Evolutionary conservation across 2,888 invertebrate species (phyloP).

Genomic region (Apodemia mormo): DNA sequence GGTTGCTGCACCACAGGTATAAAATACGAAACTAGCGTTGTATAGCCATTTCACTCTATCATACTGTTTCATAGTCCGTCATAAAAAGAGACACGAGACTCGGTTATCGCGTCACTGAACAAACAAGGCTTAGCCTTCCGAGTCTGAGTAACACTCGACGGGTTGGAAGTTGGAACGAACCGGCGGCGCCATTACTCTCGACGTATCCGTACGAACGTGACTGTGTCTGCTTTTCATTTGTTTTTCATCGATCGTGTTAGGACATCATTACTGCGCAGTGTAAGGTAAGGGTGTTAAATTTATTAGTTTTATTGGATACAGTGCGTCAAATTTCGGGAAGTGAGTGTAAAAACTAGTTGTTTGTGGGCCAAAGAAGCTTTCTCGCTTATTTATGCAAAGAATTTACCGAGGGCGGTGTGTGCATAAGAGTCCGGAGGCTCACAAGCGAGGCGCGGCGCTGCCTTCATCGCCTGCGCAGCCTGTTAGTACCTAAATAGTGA

Average conservation of each 20-base stretch:
- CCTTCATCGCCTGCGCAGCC: constrained; percentile 74
- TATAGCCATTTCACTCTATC: constrained; percentile 51
- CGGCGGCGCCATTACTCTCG: constrained; percentile 76
- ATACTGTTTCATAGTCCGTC: constrained; percentile 19
- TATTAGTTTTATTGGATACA: constrained; percentile 65
- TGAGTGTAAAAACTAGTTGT: constrained; percentile 53
- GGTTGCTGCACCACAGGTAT: constrained; percentile 76
- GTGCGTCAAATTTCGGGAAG: constrained; percentile 60
- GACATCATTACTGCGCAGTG: constrained; percentile 78
- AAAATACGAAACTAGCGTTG: constrained; percentile 40
- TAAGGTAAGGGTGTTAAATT: constrained; percentile 73
- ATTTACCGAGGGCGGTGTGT: constrained; percentile 76
- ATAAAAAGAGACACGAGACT: constrained; percentile 50
- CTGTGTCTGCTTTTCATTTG: constrained; percentile 72
- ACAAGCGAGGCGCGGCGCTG: constrained; percentile 62
- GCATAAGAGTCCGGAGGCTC: constrained; percentile 69
- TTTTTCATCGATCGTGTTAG: constrained; percentile 75
- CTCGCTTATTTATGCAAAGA: constrained; percentile 79
- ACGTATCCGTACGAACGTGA: constrained; percentile 76
- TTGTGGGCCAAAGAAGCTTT: constrained; percentile 63
- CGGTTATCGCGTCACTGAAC: constrained; percentile 66
- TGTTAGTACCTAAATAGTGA: constrained; percentile 52
- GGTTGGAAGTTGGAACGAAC: constrained; percentile 57
- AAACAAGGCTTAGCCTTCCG: constrained; percentile 78
- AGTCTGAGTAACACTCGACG: constrained; percentile 70